phyloP scores from a whole-genome alignment of 64 coral and sea anemone genomes.

The Dendronephthya gigantea region DNA sequence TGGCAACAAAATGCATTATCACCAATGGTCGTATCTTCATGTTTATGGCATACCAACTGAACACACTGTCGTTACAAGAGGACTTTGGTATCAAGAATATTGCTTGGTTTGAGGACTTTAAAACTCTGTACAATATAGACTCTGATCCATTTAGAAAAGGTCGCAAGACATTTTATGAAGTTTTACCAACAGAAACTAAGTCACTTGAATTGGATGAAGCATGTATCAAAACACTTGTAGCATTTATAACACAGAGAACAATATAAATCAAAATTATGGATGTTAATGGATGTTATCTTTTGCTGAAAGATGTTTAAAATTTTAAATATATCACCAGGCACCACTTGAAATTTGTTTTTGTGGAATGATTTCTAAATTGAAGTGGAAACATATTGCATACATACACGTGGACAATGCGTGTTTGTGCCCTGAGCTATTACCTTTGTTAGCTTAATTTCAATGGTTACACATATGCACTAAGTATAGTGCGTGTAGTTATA shows the following conservation, averaged over 20 bases:
- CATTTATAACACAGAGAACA: not conserved
- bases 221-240: not conserved
- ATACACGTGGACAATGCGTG: too few species aligned
- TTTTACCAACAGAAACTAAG: not conserved
- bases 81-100: slow-evolving; percentile 80
- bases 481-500: not conserved
- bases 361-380: too few species aligned
- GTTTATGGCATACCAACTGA: slow-evolving; percentile 87
- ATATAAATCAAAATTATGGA: not conserved
- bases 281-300: too few species aligned
- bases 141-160: not conserved
- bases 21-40: slow-evolving; percentile 57
- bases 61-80: slow-evolving; percentile 88
- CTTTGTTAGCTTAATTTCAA: slow-evolving; percentile 19
- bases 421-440: slow-evolving; percentile 1
- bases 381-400: too few species aligned
- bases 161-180: not conserved
- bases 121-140: not conserved
- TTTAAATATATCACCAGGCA: too few species aligned
- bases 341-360: too few species aligned
- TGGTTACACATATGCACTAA: not conserved
- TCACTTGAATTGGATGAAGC: not conserved
- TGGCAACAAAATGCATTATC: slow-evolving; percentile 62
- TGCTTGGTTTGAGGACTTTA: slow-evolving; percentile 42
- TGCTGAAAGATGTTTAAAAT: too few species aligned